A percentile compares a stretch with the other conserved stretches of the same genome.
These are phyloP conservation scores for Burhinus bistriatus DNA, from an alignment of 2,113 vertebrate genomes.

Conservation along the genomic window DNA sequence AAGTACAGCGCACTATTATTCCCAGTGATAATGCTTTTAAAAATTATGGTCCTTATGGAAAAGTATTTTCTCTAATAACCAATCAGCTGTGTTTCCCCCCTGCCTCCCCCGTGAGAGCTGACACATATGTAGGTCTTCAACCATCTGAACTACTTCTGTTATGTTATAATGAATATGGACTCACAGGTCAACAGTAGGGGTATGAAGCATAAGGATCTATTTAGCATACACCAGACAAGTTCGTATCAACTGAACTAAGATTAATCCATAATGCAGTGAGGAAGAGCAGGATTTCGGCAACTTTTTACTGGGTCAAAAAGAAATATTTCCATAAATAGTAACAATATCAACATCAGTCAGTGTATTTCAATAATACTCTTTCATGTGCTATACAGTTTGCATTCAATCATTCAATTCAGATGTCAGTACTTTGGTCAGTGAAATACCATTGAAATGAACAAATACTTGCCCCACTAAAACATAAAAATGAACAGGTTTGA, in stretches of 20 bases:
- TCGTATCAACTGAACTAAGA: neutral
- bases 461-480: neutral
- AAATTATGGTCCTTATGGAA: neutral
- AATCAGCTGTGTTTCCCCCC: neutral
- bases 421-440: neutral
- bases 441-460: neutral
- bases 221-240: neutral
- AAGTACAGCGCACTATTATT: accelerated
- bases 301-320: neutral
- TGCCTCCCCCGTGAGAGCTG: neutral
- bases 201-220: neutral
- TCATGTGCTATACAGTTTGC: neutral
- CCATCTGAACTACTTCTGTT: neutral
- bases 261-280: neutral
- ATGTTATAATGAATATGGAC: neutral
- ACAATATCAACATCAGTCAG: neutral
- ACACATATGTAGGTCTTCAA: neutral
- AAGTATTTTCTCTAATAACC: neutral
- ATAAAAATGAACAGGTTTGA: neutral
- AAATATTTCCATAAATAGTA: neutral
- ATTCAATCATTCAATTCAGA: neutral
- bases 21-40: neutral
- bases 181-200: neutral
- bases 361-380: neutral
- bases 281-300: neutral